phyloP scores from a whole-genome alignment of 2,888 invertebrate species.

The Pyrochroa serraticornis region DNA sequence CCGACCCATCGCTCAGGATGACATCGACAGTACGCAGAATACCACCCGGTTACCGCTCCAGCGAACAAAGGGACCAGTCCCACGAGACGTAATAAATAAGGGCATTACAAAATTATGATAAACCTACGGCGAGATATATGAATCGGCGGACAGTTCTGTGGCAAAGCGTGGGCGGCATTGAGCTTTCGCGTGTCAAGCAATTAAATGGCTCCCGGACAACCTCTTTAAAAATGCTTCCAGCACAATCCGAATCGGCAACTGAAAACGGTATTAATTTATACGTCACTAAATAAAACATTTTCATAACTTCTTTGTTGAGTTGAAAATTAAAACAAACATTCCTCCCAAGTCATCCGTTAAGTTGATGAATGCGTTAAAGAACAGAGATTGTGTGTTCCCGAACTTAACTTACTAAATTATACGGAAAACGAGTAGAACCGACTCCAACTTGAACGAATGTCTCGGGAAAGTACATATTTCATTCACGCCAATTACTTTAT shows the following conservation, averaged over 20 bases:
- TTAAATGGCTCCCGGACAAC: too few species aligned
- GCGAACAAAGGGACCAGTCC: constrained; percentile 27
- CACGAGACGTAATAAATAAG: constrained; percentile 28
- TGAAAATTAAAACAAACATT: constrained; percentile 27
- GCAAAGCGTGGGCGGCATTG: constrained; percentile 13
- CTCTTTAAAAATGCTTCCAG: too few species aligned
- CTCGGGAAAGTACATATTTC: constrained; percentile 40
- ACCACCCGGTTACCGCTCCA: constrained; percentile 4
- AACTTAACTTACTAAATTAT: constrained; percentile 41
- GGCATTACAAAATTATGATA: constrained; percentile 32
- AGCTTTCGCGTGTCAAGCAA: too few species aligned
- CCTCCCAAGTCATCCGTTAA: constrained; percentile 30
- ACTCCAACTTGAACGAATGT: constrained; percentile 29
- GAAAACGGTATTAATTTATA: background rate
- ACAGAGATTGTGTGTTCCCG: constrained; percentile 38
- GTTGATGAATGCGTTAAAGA: constrained; percentile 38
- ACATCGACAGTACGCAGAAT: constrained; percentile 26
- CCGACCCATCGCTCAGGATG: constrained; percentile 26
- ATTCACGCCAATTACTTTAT: constrained; percentile 45
- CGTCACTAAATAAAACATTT: constrained; percentile 14
- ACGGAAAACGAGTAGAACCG: constrained; percentile 42
- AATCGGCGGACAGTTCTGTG: constrained; percentile 7
- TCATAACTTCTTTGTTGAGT: constrained; percentile 13
- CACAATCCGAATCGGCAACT: too few species aligned
- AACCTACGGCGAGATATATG: constrained; percentile 22